Evolutionary conservation across 1,140 invertebrate species (phyloP).

Genomic region (Panagrolaimus sp.): DNA sequence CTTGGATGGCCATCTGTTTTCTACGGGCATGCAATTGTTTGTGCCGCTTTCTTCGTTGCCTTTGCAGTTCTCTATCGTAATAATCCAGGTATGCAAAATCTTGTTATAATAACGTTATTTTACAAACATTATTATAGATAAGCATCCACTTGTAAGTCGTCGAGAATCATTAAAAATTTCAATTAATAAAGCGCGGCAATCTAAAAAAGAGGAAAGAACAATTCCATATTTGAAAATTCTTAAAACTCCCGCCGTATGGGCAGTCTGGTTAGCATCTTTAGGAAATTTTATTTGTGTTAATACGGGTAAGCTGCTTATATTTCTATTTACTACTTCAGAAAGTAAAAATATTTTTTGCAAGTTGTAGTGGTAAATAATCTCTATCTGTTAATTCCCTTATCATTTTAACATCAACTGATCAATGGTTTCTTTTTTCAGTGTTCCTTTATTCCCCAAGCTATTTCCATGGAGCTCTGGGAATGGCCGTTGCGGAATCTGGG

Average conservation of each 20-base stretch:
- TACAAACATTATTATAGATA: too few species aligned
- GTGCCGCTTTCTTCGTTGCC: slow-evolving; percentile 43
- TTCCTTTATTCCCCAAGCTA: slow-evolving; percentile 43
- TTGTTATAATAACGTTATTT: too few species aligned
- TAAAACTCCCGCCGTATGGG: slow-evolving; percentile 50
- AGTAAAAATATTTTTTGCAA: too few species aligned
- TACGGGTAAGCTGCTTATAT: slow-evolving; percentile 15
- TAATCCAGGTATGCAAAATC: slow-evolving; percentile 34
- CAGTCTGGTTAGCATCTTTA: slow-evolving; percentile 53
- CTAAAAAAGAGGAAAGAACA: slow-evolving; percentile 37
- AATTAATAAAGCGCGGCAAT: slow-evolving; percentile 45
- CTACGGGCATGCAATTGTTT: slow-evolving; percentile 46
- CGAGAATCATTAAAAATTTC: slow-evolving; percentile 48
- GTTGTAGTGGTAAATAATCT: too few species aligned
- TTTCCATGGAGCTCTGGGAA: slow-evolving; percentile 46
- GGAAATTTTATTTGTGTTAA: slow-evolving; percentile 44
- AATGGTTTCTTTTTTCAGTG: slow-evolving; percentile 28
- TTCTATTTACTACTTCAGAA: too few species aligned
- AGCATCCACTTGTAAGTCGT: slow-evolving; percentile 53
- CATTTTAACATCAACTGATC: too few species aligned
- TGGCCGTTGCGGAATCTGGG: slow-evolving; percentile 46
- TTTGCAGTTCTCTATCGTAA: slow-evolving; percentile 53
- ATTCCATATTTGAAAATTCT: slow-evolving; percentile 48
- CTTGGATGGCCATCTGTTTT: slow-evolving; percentile 53
- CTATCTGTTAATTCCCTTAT: too few species aligned